phyloP scores from a whole-genome alignment of 1,140 invertebrate species.

The Triops longicaudatus region DNA sequence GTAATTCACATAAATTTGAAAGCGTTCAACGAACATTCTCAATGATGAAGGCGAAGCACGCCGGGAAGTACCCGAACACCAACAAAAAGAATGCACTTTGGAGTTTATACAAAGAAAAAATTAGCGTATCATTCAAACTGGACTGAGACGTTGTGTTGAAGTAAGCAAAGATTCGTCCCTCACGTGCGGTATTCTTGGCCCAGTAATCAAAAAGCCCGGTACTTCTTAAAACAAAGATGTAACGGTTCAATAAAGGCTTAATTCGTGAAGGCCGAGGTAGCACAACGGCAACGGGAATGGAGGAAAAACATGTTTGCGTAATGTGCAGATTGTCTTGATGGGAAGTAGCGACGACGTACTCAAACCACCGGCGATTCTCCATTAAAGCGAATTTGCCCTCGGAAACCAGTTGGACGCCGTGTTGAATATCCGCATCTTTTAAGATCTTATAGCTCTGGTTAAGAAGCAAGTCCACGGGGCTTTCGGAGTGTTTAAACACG shows the following conservation, averaged over 20 bases:
- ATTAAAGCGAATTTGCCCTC: background rate
- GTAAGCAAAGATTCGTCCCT: no score
- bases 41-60: no score
- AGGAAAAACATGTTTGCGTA: background rate
- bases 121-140: no score
- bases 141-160: no score
- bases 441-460: background rate
- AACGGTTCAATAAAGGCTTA: conserved; percentile 8
- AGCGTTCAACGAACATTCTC: no score
- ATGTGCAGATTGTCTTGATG: background rate
- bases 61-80: no score
- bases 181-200: background rate
- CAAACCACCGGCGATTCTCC: background rate
- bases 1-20: no score
- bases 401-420: background rate
- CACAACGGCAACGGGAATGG: background rate
- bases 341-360: background rate
- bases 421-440: background rate
- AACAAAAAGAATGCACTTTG: no score
- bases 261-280: background rate
- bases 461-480: background rate
- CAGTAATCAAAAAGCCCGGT: background rate
- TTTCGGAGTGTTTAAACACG: background rate
- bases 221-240: background rate
- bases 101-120: no score